These are phyloP conservation scores for Eospalax fontanierii DNA, from an alignment of 2,797 vertebrate species.

Conservation along the genomic window DNA sequence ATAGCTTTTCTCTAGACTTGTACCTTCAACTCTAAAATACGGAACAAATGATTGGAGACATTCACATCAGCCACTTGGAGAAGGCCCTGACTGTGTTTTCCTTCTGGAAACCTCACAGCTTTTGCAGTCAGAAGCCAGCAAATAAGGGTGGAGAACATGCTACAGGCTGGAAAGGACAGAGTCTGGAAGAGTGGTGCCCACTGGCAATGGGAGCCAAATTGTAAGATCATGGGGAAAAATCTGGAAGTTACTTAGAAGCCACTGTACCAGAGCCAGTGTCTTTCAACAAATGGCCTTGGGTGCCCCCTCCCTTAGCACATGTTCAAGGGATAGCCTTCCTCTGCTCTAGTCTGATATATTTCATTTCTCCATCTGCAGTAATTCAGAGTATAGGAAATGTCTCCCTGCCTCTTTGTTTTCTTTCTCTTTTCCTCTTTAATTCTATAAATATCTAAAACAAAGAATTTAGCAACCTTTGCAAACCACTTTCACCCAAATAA, in stretches of 20 bases:
- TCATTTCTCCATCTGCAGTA: neutral
- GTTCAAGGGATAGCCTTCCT: neutral
- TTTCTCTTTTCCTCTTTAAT: neutral
- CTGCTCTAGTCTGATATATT: neutral
- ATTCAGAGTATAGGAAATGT: neutral
- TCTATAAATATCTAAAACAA: slow-evolving; percentile 16
- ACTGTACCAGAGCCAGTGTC: slow-evolving; percentile 13
- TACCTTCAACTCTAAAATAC: slow-evolving; percentile 42
- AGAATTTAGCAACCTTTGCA: neutral
- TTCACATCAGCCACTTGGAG: slow-evolving; percentile 10
- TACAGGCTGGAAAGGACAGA: slow-evolving; percentile 60
- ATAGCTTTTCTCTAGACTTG: slow-evolving; percentile 13
- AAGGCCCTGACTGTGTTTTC: slow-evolving; percentile 40
- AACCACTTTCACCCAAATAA: slow-evolving; percentile 45
- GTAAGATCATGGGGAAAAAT: slow-evolving; percentile 65
- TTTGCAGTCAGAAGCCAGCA: slow-evolving; percentile 61
- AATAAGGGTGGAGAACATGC: slow-evolving; percentile 61
- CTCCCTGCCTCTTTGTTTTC: neutral
- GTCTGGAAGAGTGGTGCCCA: slow-evolving; percentile 12
- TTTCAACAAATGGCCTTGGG: slow-evolving; percentile 51
- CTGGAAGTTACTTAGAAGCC: slow-evolving; percentile 44
- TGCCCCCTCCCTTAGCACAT: neutral
- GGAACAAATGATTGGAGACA: slow-evolving; percentile 47
- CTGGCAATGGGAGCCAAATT: slow-evolving; percentile 33
- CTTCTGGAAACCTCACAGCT: slow-evolving; percentile 70